Base-by-base conservation (phyloP, 2,888 invertebrate species). In the Liopterus haemorrhoidalis region DNA sequence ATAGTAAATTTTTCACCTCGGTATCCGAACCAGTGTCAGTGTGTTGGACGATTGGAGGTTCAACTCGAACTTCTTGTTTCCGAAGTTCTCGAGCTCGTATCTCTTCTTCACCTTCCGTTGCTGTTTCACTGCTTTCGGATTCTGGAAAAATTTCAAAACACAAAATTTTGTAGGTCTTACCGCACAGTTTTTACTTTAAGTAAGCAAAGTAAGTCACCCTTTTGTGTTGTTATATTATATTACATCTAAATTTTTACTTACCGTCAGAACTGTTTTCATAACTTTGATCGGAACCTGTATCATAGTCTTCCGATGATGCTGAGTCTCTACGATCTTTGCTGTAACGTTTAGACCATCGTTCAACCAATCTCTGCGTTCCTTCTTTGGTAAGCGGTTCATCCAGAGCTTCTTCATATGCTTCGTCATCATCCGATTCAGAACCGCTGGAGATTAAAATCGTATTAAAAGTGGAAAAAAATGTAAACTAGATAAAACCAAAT, bases 41-140 rank as follows among this genome's bases (percentile, higher is more conserved):
- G 55, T 79, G 78, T 48, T 76, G 70, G 55, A 73, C 73, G 30
- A 72, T 69, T 33, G 79, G 75, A 39, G 80, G 78, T 59, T 78
- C 73, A 41, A 81, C 69, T 57, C 78, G 76, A 20, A 82, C 81
- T 69, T 82, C 82, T 62, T 79, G 77, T 53, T 78, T 77, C 22
- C 82, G 71, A 52, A 79, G 64, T 59, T 81, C 82, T 18, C 81
- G 71, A 6, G 81, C 82, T 35, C 76, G 74, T 18, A 79, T 75
- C 53, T 82, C 82, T 39, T 78, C 77, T 65, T 82, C 82, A 6
- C 81, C 81, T 64, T 83, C 83, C 0, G 82, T 82, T 25, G 81
- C 81, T n/a, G 82, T 82, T 44, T 80, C 81, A n/a, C n/a, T n/a
- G 49, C 76, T 75, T 50, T 77, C 76, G 52, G 78, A 78, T 61